Evolutionary conservation across 2,888 invertebrate species (phyloP).

Genomic region (Acrocyrtus sp.): DNA sequence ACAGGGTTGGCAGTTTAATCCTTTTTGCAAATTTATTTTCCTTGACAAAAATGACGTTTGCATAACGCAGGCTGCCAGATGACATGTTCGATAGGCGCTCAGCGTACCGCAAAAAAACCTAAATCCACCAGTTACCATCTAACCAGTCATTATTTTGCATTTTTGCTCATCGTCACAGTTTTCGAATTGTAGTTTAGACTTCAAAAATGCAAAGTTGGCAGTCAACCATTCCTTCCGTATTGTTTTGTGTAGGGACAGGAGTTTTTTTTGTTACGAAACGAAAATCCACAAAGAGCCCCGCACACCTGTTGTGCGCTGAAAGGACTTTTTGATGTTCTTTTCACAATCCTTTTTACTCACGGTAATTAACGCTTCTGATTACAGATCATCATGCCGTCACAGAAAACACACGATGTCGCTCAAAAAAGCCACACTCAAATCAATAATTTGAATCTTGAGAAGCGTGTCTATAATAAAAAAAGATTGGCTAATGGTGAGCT

Average conservation of each 20-base stretch:
- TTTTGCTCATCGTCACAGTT: too few relatives aligned
- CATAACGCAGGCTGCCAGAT: slow-evolving; percentile 27
- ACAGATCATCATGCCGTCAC: slow-evolving; percentile 21
- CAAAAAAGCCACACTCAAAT: background rate
- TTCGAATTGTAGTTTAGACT: background rate
- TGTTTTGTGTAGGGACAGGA: too few relatives aligned
- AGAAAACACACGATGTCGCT: background rate
- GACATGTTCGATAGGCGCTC: slow-evolving; percentile 37
- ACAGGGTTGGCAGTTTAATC: slow-evolving; percentile 32
- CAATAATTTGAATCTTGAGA: slow-evolving; percentile 15
- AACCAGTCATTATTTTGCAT: too few relatives aligned
- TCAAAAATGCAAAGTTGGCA: slow-evolving; percentile 26
- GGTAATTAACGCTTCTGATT: slow-evolving; percentile 53
- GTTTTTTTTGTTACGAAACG: too few relatives aligned
- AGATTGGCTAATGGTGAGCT: too few relatives aligned
- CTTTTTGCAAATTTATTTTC: slow-evolving; percentile 31
- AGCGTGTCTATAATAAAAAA: too few relatives aligned
- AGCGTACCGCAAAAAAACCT: slow-evolving; percentile 2
- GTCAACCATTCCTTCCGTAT: slow-evolving; percentile 50
- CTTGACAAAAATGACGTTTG: slow-evolving; percentile 42
- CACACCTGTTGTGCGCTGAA: background rate
- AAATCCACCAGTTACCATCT: too few relatives aligned
- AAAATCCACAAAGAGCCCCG: background rate
- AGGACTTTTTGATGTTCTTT: too few relatives aligned
- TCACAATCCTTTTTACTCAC: slow-evolving; percentile 38